A percentile compares a stretch with the other conserved stretches of the same genome.
phyloP scores from a whole-genome alignment of 1,140 invertebrate species.

The Bombus vancouverensis region DNA sequence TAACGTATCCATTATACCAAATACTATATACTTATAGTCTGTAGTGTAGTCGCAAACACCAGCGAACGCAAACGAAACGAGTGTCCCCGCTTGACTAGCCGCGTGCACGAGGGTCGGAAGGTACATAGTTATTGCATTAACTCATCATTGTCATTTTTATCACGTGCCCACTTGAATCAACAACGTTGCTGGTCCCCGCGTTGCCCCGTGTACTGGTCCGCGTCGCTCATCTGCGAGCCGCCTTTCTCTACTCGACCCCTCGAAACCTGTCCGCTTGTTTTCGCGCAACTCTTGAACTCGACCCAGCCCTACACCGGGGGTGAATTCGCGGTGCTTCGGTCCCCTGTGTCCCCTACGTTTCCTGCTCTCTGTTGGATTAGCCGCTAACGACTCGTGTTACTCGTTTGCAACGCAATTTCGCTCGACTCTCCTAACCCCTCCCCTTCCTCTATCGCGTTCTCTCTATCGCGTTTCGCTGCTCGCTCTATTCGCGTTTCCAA shows the following conservation, averaged over 20 bases:
- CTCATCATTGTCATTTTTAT: constrained; percentile 82
- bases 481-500: neutral
- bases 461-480: neutral
- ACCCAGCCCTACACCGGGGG: constrained; percentile 16
- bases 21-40: neutral
- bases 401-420: constrained; percentile 76
- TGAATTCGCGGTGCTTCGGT: constrained; percentile 30
- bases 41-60: neutral
- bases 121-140: constrained; percentile 82
- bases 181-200: constrained; percentile 40
- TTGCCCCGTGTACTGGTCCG: neutral
- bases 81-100: constrained; percentile 13
- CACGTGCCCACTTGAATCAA: constrained; percentile 80
- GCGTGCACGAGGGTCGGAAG: constrained; percentile 64
- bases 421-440: neutral
- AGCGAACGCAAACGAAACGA: constrained; percentile 33
- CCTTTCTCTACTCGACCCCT: constrained; percentile 39
- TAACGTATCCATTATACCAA: neutral
- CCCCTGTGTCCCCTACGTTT: constrained; percentile 22
- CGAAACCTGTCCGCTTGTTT: constrained; percentile 68
- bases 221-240: constrained; percentile 48
- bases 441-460: neutral
- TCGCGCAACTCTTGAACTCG: constrained; percentile 72
- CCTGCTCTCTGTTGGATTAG: constrained; percentile 72
- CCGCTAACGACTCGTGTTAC: constrained; percentile 78